Evolutionary conservation across 2,113 vertebrate genomes (phyloP), one percentile per base, ranked within the genome.

Genomic region (Gnathonemus echidnorhynchus): DNA sequence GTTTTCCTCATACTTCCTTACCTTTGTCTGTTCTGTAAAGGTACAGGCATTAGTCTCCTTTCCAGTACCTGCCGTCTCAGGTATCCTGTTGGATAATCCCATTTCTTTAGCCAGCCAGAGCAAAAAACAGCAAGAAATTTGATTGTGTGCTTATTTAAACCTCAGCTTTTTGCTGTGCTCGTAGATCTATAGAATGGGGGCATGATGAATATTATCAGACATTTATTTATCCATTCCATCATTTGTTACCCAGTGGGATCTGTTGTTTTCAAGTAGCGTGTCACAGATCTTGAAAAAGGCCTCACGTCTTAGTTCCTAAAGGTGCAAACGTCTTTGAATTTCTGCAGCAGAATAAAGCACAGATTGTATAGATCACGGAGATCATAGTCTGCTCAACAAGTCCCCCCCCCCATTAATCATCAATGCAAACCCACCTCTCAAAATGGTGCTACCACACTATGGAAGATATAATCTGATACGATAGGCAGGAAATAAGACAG

Each of bases 61-160:
- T 35, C 19, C 42, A 50, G 15, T 80, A 88, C 92, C 86, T 95
- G 89, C 92, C 13, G 88, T 85, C 45, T 49, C 42, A 83, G 53
- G 48, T 58, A 52, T 89, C 27, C 45, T 5, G 24, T 46, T 53
- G 42, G 42, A 90, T n/a, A 49, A 70, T 19, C 45, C 24, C 24
- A n/a, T 83, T 88, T 83, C 50, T 48, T 85, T 62, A 35, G 48
- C 86, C 5, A 46, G 11, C 7, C 21, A 24, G 83, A n/a, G 39
- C 83, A 21, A 21, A 19, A 24, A 70, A 70, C 62, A n/a, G 62
- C 62, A 31, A 31, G n/a, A 70, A 13, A 31, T 27, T 27, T 66
- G 62, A 70, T 31, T 27, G n/a, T 70, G 8, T 48, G 42, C 45
- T 48, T 85, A 42, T 21, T 35, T 27, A 70, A 35, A 10, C 42